These are phyloP conservation scores for Okapia johnstoni DNA, from an alignment of 2,113 vertebrate species.

Conservation along the genomic window DNA sequence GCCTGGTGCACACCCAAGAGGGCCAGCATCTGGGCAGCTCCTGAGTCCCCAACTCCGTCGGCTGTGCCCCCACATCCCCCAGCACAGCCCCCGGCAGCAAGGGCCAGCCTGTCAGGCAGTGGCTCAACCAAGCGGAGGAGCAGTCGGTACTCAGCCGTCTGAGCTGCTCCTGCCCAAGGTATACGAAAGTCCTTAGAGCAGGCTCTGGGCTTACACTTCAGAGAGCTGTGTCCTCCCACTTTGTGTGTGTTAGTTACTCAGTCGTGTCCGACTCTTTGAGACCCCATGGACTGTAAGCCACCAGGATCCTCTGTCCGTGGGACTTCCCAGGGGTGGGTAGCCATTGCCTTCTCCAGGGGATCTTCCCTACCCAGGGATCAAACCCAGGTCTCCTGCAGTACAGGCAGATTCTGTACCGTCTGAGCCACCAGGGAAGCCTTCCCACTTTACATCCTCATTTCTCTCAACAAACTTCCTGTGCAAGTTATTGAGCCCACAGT, in stretches of 20 bases:
- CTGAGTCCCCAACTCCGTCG: neutral
- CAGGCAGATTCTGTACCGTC: neutral
- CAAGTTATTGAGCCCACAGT: neutral
- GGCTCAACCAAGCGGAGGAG: neutral
- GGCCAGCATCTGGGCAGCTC: neutral
- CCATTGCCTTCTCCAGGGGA: neutral
- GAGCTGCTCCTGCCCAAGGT: neutral
- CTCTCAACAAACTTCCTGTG: neutral
- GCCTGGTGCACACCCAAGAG: neutral
- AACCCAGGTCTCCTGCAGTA: neutral
- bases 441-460: neutral
- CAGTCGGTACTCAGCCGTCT: neutral
- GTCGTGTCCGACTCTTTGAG: neutral
- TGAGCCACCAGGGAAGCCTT: neutral
- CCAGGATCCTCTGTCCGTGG: neutral
- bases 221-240: neutral
- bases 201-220: neutral
- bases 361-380: neutral
- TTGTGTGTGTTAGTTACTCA: neutral
- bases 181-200: fast-evolving
- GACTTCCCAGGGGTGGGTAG: neutral
- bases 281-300: neutral
- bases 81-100: too few relatives aligned
- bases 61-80: neutral
- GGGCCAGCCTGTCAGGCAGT: neutral